A percentile compares a stretch with the other conserved stretches of the same genome.
phyloP scores from a whole-genome alignment of 2,113 vertebrate genomes.

The Oxyura jamaicensis region DNA sequence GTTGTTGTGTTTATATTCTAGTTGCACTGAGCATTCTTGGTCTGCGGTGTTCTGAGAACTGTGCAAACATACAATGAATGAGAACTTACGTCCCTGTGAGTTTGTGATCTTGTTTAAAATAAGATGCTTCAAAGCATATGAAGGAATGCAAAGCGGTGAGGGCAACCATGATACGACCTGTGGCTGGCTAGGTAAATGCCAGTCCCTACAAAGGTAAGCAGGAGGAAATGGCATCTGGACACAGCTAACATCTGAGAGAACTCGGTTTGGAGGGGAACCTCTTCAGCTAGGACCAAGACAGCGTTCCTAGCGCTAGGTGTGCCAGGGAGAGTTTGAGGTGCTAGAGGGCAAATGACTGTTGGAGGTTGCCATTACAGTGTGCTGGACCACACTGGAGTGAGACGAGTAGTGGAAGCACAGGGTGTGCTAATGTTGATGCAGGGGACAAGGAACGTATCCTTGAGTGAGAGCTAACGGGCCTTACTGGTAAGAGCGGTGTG shows the following conservation, averaged over 20 bases:
- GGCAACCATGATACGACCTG: neutral
- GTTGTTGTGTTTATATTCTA: neutral
- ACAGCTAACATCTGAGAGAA: neutral
- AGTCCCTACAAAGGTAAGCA: neutral
- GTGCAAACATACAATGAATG: neutral
- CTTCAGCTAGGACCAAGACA: neutral
- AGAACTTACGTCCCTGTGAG: neutral
- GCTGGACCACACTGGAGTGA: neutral
- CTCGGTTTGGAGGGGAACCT: neutral
- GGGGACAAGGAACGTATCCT: neutral
- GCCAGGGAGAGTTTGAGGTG: neutral
- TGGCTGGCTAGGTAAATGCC: neutral
- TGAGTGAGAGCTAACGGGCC: neutral
- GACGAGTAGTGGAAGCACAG: accelerated
- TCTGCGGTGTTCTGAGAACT: neutral
- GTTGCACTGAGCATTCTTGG: neutral
- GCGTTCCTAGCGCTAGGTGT: neutral
- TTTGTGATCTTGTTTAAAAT: neutral
- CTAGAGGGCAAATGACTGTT: neutral
- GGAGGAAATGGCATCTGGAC: neutral
- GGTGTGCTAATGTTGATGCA: neutral
- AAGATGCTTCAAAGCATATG: neutral
- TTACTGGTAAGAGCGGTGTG: neutral
- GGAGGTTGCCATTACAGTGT: neutral
- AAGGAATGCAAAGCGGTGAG: neutral